Conservation (phyloP, 2,888 invertebrate genomes). For the Escarpia spicata region DNA sequence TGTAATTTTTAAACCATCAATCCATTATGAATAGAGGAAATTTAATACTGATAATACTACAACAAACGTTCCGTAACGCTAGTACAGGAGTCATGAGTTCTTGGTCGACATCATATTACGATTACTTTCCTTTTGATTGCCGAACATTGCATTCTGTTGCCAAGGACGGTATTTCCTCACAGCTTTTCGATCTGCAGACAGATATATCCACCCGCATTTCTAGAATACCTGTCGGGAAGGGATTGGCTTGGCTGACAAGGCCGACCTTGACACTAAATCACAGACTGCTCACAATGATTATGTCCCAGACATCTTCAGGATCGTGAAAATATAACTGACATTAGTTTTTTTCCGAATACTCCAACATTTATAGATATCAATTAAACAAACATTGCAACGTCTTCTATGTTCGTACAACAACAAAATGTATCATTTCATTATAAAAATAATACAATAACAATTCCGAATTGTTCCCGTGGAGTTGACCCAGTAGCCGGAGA, state of each 20-base stretch:
- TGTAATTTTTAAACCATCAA: background rate
- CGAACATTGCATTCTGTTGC: background rate
- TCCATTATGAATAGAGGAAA: too few relatives aligned
- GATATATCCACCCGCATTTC: background rate
- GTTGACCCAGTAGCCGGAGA: background rate
- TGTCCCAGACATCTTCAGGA: too few relatives aligned
- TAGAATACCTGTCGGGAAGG: background rate
- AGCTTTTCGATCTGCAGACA: background rate
- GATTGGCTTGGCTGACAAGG: background rate
- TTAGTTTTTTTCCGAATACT: too few relatives aligned
- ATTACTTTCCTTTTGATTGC: background rate
- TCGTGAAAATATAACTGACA: too few relatives aligned
- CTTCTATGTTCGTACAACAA: too few relatives aligned
- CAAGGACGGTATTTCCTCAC: background rate
- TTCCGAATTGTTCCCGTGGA: background rate
- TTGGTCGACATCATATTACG: background rate
- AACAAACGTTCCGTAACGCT: too few relatives aligned
- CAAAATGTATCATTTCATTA: too few relatives aligned
- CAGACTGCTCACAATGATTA: background rate
- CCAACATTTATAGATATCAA: too few relatives aligned
- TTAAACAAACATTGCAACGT: too few relatives aligned
- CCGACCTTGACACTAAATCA: background rate
- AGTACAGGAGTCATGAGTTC: too few relatives aligned
- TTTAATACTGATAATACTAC: too few relatives aligned
- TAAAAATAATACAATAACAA: background rate